These are phyloP conservation scores for Porites cylindrica DNA, from an alignment of 92 coral and sea anemone species.

Conservation along the genomic window DNA sequence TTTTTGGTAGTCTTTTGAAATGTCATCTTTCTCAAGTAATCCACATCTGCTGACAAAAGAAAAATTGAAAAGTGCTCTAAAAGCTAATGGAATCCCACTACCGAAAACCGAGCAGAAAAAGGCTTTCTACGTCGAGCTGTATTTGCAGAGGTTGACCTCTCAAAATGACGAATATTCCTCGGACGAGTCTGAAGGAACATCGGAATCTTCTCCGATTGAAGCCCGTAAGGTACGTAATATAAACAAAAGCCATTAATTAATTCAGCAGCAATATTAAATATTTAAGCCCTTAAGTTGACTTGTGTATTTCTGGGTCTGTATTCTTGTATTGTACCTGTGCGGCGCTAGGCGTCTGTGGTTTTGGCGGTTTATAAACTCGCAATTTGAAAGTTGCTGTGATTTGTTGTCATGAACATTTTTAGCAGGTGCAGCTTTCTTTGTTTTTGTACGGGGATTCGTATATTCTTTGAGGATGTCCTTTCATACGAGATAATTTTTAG, in stretches of 20 bases:
- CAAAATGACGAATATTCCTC: constrained; percentile 78
- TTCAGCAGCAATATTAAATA: constrained; percentile 19
- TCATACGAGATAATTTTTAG: background rate
- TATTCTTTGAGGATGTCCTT: background rate
- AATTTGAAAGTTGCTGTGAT: constrained; percentile 27
- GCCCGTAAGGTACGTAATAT: constrained; percentile 58
- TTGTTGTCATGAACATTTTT: constrained; percentile 11
- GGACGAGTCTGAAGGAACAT: constrained; percentile 80
- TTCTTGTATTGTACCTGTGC: background rate
- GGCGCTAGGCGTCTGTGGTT: constrained; percentile 34
- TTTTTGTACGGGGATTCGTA: background rate
- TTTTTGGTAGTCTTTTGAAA: constrained; percentile 23
- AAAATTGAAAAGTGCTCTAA: constrained; percentile 82
- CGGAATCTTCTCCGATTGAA: constrained; percentile 53
- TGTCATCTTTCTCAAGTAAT: constrained; percentile 81
- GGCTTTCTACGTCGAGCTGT: constrained; percentile 86
- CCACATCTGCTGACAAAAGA: constrained; percentile 92
- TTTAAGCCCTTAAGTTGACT: background rate
- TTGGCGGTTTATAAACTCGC: constrained; percentile 6
- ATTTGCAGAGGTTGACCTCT: constrained; percentile 85
- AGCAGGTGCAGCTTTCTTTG: constrained; percentile 64
- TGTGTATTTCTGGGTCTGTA: background rate
- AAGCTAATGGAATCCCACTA: constrained; percentile 76
- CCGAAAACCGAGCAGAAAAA: constrained; percentile 91
- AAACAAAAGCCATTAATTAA: background rate